Percentiles rank a stretch among this genome's conserved stretches.
These are phyloP conservation scores for Labeo catla DNA, from an alignment of 2,113 vertebrate species.

Conservation along the genomic window DNA sequence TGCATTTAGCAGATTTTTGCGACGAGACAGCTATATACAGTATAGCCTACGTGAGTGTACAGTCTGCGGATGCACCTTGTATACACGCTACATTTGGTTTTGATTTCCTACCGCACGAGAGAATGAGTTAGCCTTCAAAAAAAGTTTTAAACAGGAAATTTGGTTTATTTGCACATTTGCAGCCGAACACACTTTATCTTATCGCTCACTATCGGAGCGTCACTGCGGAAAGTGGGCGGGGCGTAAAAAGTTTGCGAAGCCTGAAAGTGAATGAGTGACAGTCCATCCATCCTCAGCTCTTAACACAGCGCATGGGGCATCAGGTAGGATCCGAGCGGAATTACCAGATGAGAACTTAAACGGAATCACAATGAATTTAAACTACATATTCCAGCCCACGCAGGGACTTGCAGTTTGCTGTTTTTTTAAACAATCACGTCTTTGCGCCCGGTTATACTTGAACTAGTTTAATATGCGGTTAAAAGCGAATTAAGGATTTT, in stretches of 20 bases:
- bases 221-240: slow-evolving; percentile 8
- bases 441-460: background rate
- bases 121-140: background rate
- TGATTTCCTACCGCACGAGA: background rate
- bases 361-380: slow-evolving; percentile 12
- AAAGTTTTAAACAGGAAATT: slow-evolving; percentile 21
- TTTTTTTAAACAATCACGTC: background rate
- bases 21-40: too few species aligned
- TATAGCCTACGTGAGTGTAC: too few species aligned
- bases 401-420: background rate
- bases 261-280: slow-evolving; percentile 16
- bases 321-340: background rate
- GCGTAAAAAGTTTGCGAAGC: slow-evolving; percentile 17
- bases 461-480: background rate
- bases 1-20: too few species aligned
- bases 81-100: background rate
- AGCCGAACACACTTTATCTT: background rate
- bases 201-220: background rate
- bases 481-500: background rate
- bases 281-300: slow-evolving; percentile 9
- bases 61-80: too few species aligned
- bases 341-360: background rate
- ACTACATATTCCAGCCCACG: too few species aligned
- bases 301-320: background rate
- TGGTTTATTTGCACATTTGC: background rate